Evolutionary conservation across 37 sponge, comb jelly and placozoan species (phyloP).

Genomic region (Chondrilla cf. caribensis): DNA sequence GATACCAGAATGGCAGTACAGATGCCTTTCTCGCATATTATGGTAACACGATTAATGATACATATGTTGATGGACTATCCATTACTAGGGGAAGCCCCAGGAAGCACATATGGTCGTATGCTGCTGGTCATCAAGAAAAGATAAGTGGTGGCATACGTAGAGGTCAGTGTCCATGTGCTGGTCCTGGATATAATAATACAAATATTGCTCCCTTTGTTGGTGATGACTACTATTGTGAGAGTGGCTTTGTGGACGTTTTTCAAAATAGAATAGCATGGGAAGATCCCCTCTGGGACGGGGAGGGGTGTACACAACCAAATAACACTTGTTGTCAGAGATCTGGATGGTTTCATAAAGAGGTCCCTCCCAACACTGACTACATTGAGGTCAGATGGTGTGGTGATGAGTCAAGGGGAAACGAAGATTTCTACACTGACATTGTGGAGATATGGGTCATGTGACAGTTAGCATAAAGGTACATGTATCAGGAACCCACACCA

Average conservation of each 20-base stretch:
- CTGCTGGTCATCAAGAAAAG: not conserved
- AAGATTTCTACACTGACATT: slow-evolving; percentile 2
- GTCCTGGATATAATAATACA: not conserved
- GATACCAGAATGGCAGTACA: not conserved
- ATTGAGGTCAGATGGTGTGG: slow-evolving; percentile 35
- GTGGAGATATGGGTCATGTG: slow-evolving; percentile 25
- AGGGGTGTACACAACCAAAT: not conserved
- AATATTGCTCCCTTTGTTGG: slow-evolving; percentile 12
- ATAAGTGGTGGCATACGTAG: not conserved
- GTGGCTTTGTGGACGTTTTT: not conserved
- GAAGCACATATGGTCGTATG: slow-evolving; percentile 18
- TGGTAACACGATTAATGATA: not conserved
- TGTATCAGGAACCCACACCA: too few species aligned
- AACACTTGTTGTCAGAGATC: not conserved
- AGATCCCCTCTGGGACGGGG: slow-evolving; percentile 41
- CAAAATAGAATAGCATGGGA: not conserved
- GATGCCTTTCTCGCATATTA: not conserved
- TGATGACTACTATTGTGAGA: slow-evolving; percentile 36
- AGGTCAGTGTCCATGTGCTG: not conserved
- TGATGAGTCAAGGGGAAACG: slow-evolving; percentile 12
- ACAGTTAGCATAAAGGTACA: not conserved
- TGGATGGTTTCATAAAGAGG: slow-evolving; percentile 26
- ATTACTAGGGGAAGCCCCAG: slow-evolving; percentile 16
- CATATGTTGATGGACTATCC: slow-evolving; percentile 3
- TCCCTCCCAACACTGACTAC: slow-evolving; percentile 20